These are phyloP conservation scores for Thelaira solivaga DNA, from an alignment of 2,888 invertebrate species.

Conservation along the genomic window DNA sequence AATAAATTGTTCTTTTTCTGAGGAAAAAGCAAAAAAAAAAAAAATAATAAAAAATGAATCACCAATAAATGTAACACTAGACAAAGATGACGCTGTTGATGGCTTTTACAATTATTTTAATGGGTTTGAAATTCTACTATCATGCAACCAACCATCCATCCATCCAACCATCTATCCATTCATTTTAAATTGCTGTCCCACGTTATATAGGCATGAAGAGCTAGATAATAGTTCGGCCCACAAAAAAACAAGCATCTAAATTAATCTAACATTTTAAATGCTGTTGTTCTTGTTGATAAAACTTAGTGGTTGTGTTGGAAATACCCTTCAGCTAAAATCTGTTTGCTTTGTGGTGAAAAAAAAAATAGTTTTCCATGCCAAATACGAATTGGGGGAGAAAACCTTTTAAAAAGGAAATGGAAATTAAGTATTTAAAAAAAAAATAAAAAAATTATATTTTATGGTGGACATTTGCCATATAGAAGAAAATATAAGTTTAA, in stretches of 20 bases:
- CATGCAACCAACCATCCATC: neutral
- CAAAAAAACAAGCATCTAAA: conserved; percentile 11
- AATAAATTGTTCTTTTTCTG: conserved; percentile 20
- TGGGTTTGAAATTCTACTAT: conserved; percentile 20
- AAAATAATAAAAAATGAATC: neutral
- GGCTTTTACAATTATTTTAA: conserved; percentile 44
- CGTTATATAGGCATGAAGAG: neutral
- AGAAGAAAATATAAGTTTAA: no score
- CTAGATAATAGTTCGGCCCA: neutral
- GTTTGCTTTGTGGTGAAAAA: conserved; percentile 7
- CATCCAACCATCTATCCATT: no score
- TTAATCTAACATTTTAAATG: conserved; percentile 4
- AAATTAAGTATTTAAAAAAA: no score
- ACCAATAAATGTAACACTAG: conserved; percentile 19
- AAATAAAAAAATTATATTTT: no score
- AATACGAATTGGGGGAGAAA: neutral
- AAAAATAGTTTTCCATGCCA: conserved; percentile 2
- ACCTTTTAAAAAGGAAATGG: no score
- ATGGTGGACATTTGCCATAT: no score
- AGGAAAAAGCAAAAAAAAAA: neutral
- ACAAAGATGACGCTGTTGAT: conserved; percentile 14
- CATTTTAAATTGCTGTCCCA: neutral
- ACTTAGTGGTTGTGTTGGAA: neutral
- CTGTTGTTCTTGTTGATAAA: neutral
- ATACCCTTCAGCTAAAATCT: conserved; percentile 24